Evolutionary conservation across 1,140 invertebrate species (phyloP), one percentile per base, ranked within the genome.

Genomic region (Bursaphelenchus mucronatus): DNA sequence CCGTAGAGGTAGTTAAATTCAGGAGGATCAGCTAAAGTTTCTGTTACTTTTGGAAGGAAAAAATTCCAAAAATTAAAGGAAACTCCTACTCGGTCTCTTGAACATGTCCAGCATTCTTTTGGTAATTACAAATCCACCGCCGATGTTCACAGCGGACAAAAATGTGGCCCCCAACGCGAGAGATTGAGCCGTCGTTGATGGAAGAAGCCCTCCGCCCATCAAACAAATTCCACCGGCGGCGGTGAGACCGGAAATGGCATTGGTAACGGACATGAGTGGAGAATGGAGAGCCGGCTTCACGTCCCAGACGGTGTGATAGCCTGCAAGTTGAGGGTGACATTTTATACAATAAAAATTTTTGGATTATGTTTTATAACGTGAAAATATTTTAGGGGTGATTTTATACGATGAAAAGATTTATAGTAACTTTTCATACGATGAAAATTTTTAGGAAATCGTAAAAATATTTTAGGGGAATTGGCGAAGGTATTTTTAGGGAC

Each of bases 21-120:
- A 72, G 89, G 88, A 50, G 90, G 90, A 82, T 92, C 90, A 70
- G 85, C 87, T 75, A 53, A 75, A 64, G 40, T 19, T 21, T 15
- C 9, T 3, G 43, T 2, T 6, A 15, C 1, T 3, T 67, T 68
- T 8, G 4, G 2, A 8, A 9, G 41, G 4, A 10, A 65, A 11
- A 66, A 10, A 46, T 4, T 7, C 7, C 0, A 8, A 9, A 49
- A 19, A 68, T 21, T 17, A 66, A 68, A 11, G 13, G 47, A 62
- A 21, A n/a, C n/a, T 17, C 8, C 8, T 65, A 39, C 3, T 54
- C 73, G 83, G 83, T 74, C 89, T 85, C 82, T 88, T 90, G 81
- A 93, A 93, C 91, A 93, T 93, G 82, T 92, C 90, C 80, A 93
- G 83, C 90, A 92, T 92, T 59, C 91, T 84, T 82, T 92, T 89